Evolutionary conservation across 2,113 vertebrate species (phyloP).

Genomic region (Trachemys scripta): DNA sequence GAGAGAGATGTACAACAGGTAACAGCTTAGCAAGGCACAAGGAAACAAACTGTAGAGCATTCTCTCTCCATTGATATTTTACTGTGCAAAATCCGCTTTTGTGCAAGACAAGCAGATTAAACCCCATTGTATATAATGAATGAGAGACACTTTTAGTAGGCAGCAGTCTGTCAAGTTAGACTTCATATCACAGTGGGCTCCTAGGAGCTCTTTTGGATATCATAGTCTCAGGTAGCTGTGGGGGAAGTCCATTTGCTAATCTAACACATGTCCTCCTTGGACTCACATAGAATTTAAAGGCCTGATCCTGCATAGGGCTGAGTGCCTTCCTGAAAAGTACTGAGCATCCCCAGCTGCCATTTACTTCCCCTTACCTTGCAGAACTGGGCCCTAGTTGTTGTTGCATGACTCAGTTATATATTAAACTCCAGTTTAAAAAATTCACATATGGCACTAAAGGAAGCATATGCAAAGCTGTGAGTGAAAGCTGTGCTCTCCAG

Average conservation of each 20-base stretch:
- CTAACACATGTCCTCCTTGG: slow-evolving; percentile 47
- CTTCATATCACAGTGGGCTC: not conserved
- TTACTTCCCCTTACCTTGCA: not conserved
- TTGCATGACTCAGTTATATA: slow-evolving; percentile 50
- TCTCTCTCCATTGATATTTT: not conserved
- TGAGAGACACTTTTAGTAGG: slow-evolving; percentile 28
- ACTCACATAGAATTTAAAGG: slow-evolving; percentile 38
- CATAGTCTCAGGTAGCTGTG: slow-evolving; percentile 35
- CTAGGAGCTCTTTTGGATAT: slow-evolving; percentile 36
- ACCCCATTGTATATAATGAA: not conserved
- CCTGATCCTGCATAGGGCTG: not conserved
- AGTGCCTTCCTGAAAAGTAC: slow-evolving; percentile 12
- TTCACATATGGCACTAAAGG: slow-evolving; percentile 1
- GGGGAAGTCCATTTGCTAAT: slow-evolving; percentile 21
- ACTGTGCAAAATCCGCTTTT: not conserved
- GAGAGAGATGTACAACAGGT: not conserved
- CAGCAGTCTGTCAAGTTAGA: slow-evolving; percentile 35
- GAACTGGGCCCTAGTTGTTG: slow-evolving; percentile 8
- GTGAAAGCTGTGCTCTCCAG: not conserved
- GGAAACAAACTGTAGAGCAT: not conserved
- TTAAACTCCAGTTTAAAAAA: slow-evolving; percentile 30
- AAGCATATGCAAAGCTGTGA: slow-evolving; percentile 55
- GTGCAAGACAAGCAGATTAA: not conserved
- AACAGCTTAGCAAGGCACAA: not conserved
- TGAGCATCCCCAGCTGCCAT: not conserved